Conservation (phyloP, 2,797 vertebrate genomes). For the Avahi laniger region DNA sequence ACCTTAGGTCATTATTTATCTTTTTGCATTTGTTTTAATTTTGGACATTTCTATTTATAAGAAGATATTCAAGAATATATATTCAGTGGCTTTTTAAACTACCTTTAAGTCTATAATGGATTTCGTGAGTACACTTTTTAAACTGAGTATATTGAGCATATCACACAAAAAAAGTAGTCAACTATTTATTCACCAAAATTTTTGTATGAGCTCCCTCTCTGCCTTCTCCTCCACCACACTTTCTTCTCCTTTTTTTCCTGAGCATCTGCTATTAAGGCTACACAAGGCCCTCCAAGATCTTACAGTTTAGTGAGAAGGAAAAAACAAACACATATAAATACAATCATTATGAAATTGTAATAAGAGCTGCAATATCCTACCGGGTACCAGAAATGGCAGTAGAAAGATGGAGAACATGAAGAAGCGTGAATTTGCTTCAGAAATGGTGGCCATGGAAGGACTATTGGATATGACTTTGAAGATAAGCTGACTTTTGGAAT, state of each 20-base stretch:
- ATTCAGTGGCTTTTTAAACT: neutral
- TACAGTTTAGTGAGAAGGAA: neutral
- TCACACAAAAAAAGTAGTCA: neutral
- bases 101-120: neutral
- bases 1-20: neutral
- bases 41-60: constrained; percentile 19
- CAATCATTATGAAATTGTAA: neutral
- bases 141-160: neutral
- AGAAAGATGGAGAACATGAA: neutral
- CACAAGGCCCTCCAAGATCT: neutral
- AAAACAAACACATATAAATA: neutral
- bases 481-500: neutral
- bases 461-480: neutral
- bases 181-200: neutral
- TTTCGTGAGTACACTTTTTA: neutral
- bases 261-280: neutral
- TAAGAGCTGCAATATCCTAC: neutral
- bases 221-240: neutral
- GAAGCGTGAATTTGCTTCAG: neutral
- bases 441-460: neutral
- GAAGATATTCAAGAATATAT: neutral
- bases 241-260: neutral
- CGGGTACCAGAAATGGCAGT: neutral
- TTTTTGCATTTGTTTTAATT: constrained; percentile 17
- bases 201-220: neutral